phyloP scores from a whole-genome alignment of 2,888 invertebrate genomes.

The Eupithecia dodoneata region DNA sequence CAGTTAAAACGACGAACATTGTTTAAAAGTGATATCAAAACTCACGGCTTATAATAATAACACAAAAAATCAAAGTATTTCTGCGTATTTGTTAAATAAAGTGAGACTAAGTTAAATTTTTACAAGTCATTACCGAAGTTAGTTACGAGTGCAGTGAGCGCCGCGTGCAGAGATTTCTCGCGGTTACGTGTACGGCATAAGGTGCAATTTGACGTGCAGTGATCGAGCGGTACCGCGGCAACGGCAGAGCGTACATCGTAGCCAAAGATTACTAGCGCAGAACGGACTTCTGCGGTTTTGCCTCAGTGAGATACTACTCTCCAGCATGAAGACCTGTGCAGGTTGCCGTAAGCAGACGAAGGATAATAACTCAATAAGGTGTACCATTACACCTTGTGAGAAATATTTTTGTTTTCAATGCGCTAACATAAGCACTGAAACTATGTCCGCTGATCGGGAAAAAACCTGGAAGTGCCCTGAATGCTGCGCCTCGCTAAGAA shows the following conservation, averaged over 20 bases:
- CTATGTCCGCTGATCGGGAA: neutral
- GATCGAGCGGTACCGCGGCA: neutral
- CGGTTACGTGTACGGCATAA: neutral
- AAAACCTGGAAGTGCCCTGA: neutral
- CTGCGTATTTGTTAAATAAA: neutral
- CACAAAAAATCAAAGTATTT: neutral
- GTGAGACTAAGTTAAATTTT: neutral
- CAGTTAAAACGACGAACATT: neutral
- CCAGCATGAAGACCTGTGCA: neutral
- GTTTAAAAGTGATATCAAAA: neutral
- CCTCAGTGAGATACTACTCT: neutral
- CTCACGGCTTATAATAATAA: neutral
- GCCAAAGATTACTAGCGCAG: neutral
- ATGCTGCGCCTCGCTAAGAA: neutral
- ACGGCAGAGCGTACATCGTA: neutral
- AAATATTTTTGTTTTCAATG: slow-evolving; percentile 2
- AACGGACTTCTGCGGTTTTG: slow-evolving; percentile 1
- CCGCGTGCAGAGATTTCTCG: neutral
- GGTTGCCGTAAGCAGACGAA: neutral
- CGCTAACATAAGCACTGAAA: neutral
- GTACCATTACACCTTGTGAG: neutral
- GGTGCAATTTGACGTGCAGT: neutral
- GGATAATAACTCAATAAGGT: neutral
- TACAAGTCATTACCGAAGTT: slow-evolving; percentile 1
- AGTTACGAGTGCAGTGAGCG: neutral